Evolutionary conservation across 2,888 invertebrate genomes (phyloP), one percentile per base, ranked within the genome.

Genomic region (Ctena decussata): DNA sequence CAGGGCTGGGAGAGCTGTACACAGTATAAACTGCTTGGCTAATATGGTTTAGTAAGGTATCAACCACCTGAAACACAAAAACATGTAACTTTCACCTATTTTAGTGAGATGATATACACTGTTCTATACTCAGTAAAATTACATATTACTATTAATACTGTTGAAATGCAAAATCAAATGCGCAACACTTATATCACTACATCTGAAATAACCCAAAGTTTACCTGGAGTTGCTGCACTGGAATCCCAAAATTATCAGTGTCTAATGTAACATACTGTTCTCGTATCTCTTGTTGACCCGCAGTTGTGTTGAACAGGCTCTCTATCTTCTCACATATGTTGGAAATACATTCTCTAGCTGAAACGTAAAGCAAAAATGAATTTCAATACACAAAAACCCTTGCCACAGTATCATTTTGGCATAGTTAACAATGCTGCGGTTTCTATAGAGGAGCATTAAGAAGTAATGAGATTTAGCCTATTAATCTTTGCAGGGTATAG

Each of bases 51-150:
- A 91, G 74, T 12, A 91, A 30, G 18, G 49, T n/a, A 75, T 91
- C 90, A 2, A 90, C 69, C 30, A 90, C 86, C 91, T 91, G 83
- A 5, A 74, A 60, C 1, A 49, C n/a, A n/a, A n/a, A n/a, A n/a
- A n/a, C n/a, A n/a, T n/a, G n/a, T n/a, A n/a, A n/a, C n/a, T n/a
- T n/a, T n/a, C n/a, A n/a, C n/a, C n/a, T n/a, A n/a, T n/a, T n/a
- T n/a, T n/a, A n/a, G n/a, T n/a, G n/a, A n/a, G n/a, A n/a, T n/a
- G n/a, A n/a, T n/a, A n/a, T n/a, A n/a, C n/a, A n/a, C n/a, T n/a
- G n/a, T n/a, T n/a, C n/a, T n/a, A n/a, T n/a, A n/a, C n/a, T n/a
- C n/a, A n/a, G n/a, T n/a, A n/a, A n/a, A n/a, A n/a, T n/a, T n/a
- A n/a, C n/a, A n/a, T n/a, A n/a, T n/a, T n/a, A n/a, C n/a, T n/a